A percentile compares a stretch with the other conserved stretches of the same genome.
Evolutionary conservation across 2,888 invertebrate species (phyloP).

Genomic region (Abrostola tripartita): DNA sequence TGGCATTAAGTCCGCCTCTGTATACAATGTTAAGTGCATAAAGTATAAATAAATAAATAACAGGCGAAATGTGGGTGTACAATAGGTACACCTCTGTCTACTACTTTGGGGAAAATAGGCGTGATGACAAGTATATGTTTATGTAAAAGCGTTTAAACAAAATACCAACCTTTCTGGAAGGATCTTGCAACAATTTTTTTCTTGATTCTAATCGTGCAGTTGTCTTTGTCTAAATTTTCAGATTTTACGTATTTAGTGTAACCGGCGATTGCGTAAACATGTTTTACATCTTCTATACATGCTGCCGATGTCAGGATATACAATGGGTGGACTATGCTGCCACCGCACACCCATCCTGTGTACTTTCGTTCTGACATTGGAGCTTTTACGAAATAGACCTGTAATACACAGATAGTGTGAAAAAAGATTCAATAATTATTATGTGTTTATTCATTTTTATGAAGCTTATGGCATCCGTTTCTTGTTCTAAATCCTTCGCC

Average conservation of each 20-base stretch:
- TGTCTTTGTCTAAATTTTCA: slow-evolving; percentile 36
- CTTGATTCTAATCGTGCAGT: slow-evolving; percentile 46
- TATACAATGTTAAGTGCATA: no score
- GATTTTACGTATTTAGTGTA: slow-evolving; percentile 51
- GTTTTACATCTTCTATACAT: slow-evolving; percentile 45
- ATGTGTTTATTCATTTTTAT: no score
- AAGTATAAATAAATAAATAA: no score
- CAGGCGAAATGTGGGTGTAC: no score
- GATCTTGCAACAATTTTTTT: slow-evolving; percentile 55
- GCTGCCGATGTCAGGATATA: slow-evolving; percentile 52
- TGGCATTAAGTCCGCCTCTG: no score
- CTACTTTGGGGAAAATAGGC: neutral
- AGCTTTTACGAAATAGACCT: slow-evolving; percentile 22
- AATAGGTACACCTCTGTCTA: no score
- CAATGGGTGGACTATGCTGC: slow-evolving; percentile 34
- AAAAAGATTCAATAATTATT: neutral
- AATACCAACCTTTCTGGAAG: slow-evolving; percentile 54
- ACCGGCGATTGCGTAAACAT: slow-evolving; percentile 57
- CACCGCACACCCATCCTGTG: slow-evolving; percentile 48
- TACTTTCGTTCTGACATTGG: slow-evolving; percentile 16
- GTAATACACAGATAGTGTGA: neutral
- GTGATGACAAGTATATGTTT: neutral
- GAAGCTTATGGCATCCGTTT: no score
- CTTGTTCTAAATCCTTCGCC: neutral
- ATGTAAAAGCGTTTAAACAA: neutral